Conservation (phyloP, 2,888 invertebrate species). For the Tetranychus piercei region DNA sequence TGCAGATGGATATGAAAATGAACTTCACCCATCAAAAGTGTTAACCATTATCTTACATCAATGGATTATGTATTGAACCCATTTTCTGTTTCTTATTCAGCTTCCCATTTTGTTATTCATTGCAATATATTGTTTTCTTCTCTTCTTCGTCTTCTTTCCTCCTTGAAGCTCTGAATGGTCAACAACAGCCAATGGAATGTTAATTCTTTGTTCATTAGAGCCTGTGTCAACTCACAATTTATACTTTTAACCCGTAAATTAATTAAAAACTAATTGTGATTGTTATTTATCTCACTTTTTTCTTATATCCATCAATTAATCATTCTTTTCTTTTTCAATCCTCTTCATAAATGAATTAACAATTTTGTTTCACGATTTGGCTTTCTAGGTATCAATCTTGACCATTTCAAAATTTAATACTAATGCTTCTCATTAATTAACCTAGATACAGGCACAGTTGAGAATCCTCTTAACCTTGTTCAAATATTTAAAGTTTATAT, state of each 20-base stretch:
- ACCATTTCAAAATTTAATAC: no score
- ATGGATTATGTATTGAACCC: not conserved
- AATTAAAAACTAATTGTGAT: constrained; percentile 1
- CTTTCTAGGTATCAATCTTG: no score
- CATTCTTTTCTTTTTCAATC: no score
- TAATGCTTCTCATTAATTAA: no score
- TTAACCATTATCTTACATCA: not conserved
- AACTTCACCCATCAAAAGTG: not conserved
- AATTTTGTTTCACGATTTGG: no score
- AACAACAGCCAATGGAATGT: not conserved
- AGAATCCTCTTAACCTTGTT: no score
- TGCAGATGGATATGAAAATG: not conserved
- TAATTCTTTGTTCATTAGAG: constrained; percentile 1
- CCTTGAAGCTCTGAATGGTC: not conserved
- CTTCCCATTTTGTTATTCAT: not conserved
- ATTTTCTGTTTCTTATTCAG: not conserved
- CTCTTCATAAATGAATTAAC: no score
- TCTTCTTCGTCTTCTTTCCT: not conserved
- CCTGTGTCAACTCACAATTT: not conserved
- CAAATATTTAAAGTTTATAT: no score
- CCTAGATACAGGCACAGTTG: no score
- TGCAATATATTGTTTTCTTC: not conserved
- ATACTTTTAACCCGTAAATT: constrained; percentile 1
- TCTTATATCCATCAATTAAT: not conserved
- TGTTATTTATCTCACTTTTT: not conserved